Conservation (phyloP, 2,113 vertebrate genomes). For the Lampris incognitus region DNA sequence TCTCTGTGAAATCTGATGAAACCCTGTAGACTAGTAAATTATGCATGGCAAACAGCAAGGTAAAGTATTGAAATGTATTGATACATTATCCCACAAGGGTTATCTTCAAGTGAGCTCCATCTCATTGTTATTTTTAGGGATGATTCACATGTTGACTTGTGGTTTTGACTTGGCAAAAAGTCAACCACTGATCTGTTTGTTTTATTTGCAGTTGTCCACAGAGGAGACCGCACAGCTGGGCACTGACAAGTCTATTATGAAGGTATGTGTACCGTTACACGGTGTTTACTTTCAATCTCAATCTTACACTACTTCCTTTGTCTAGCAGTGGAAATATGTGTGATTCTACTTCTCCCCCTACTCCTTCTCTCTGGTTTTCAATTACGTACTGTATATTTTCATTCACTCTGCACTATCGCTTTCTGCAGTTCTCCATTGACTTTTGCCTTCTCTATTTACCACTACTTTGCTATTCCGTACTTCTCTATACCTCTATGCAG, state of each 20-base stretch:
- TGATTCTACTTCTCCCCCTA: conserved; percentile 37
- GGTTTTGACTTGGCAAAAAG: background rate
- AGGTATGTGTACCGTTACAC: conserved; percentile 80
- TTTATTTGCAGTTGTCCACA: conserved; percentile 86
- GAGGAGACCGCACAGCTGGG: conserved; percentile 90
- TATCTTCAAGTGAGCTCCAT: background rate
- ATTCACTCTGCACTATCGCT: conserved; percentile 12
- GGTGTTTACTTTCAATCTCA: conserved; percentile 34
- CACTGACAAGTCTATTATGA: conserved; percentile 90
- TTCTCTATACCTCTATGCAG: background rate
- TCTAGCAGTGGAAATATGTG: conserved; percentile 39
- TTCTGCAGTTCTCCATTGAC: conserved; percentile 10
- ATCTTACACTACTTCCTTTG: conserved; percentile 8
- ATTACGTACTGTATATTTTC: conserved; percentile 26
- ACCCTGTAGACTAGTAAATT: no score
- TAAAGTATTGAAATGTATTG: background rate
- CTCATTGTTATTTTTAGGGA: background rate
- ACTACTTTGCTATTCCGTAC: conserved; percentile 24
- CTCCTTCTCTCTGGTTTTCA: conserved; percentile 26
- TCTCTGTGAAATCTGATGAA: no score
- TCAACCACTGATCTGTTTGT: conserved; percentile 13
- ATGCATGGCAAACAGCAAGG: no score
- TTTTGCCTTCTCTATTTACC: conserved; percentile 35
- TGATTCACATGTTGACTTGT: no score
- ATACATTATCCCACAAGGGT: background rate